Conservation (phyloP, 1,140 invertebrate species). For the Macrotrachela quadricornifera region DNA sequence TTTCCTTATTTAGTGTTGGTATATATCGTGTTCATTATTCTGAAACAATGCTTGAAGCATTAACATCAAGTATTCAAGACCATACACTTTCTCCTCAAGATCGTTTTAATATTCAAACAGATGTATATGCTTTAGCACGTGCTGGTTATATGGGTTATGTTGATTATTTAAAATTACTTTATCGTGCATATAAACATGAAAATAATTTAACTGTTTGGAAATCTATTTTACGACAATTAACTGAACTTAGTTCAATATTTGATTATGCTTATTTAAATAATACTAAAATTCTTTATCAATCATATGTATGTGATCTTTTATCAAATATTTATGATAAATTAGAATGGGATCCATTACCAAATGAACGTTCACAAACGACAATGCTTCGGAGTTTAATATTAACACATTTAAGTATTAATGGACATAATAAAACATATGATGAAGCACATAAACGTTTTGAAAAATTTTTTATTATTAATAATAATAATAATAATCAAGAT, state of each 20-base stretch:
- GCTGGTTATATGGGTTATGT: neutral
- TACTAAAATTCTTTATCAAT: neutral
- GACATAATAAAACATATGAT: too few relatives aligned
- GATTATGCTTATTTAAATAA: neutral
- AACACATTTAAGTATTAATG: too few relatives aligned
- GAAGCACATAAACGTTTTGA: too few relatives aligned
- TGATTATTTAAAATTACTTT: conserved; percentile 3
- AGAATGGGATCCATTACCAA: neutral
- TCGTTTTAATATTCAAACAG: conserved; percentile 4
- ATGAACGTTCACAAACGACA: neutral
- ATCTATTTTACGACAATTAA: too few relatives aligned
- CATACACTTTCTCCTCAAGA: conserved; percentile 5
- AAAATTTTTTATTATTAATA: too few relatives aligned
- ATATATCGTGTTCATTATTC: conserved; percentile 5
- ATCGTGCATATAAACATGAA: neutral
- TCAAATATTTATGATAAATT: neutral
- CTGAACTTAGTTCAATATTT: too few relatives aligned
- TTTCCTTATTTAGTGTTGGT: neutral
- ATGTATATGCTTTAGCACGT: conserved; percentile 1
- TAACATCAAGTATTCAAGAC: neutral
- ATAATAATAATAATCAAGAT: too few relatives aligned
- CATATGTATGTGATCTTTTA: neutral
- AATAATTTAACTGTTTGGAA: conserved; percentile 7
- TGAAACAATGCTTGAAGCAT: neutral
- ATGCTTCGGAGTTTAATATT: too few relatives aligned